phyloP scores from a whole-genome alignment of 2,888 invertebrate species.

The Balanococcus diminutus region DNA sequence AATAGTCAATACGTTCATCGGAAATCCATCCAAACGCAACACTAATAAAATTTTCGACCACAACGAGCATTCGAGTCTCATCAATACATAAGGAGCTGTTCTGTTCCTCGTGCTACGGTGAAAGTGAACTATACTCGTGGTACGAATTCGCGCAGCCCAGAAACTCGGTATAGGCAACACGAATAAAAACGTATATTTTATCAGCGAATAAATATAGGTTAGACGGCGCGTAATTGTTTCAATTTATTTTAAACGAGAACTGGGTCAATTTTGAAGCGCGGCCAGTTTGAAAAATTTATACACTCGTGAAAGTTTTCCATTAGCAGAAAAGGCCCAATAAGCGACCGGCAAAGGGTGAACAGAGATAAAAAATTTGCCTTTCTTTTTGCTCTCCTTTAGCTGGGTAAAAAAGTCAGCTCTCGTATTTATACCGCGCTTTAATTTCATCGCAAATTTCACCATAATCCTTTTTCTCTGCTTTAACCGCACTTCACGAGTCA shows the following conservation, averaged over 20 bases:
- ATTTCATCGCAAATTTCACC: not conserved
- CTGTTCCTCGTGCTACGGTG: too few species aligned
- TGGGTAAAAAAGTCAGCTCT: not conserved
- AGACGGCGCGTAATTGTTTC: slow-evolving; percentile 6
- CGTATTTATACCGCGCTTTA: not conserved
- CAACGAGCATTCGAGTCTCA: too few species aligned
- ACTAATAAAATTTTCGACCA: too few species aligned
- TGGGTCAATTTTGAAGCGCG: slow-evolving; percentile 16
- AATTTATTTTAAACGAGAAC: slow-evolving; percentile 29
- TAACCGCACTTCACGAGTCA: not conserved
- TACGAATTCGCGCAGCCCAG: too few species aligned
- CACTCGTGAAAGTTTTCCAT: not conserved
- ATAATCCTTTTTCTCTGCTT: not conserved
- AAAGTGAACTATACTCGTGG: too few species aligned
- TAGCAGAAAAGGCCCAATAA: not conserved
- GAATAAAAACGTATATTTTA: not conserved
- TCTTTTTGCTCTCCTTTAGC: too few species aligned
- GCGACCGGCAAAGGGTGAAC: not conserved
- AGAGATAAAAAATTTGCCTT: not conserved
- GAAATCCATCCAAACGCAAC: too few species aligned
- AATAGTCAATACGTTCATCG: too few species aligned
- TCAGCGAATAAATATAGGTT: slow-evolving; percentile 28
- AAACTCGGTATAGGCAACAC: not conserved
- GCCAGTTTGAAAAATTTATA: slow-evolving; percentile 11
- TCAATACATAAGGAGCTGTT: too few species aligned